Conservation (phyloP, 1,140 invertebrate species). For the Patella vulgata region DNA sequence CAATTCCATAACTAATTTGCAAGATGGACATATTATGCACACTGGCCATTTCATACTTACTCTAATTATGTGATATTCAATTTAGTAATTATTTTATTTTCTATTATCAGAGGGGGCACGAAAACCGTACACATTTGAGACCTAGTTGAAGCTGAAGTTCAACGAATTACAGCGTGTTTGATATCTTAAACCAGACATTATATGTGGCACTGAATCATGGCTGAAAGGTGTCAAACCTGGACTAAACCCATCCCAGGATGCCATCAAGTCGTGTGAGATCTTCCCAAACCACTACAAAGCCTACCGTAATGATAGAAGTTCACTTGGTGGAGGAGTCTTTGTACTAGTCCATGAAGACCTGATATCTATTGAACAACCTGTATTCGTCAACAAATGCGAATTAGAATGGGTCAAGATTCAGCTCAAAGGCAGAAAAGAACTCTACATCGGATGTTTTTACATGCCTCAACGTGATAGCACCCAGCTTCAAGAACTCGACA, state of each 20-base stretch:
- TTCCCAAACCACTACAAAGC: conserved; percentile 20
- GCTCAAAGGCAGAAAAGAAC: conserved; percentile 7
- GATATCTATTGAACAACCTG: conserved; percentile 12
- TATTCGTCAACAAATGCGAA: conserved; percentile 27
- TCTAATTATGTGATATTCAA: too few relatives aligned
- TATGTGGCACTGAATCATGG: conserved; percentile 38
- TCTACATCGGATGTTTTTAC: conserved; percentile 7
- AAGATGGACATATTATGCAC: too few relatives aligned
- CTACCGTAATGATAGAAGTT: conserved; percentile 24
- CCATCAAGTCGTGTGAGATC: conserved; percentile 29
- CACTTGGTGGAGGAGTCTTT: conserved; percentile 27
- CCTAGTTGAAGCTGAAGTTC: too few relatives aligned
- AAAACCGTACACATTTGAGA: too few relatives aligned
- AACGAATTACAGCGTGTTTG: too few relatives aligned
- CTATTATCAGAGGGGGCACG: too few relatives aligned
- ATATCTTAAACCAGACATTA: conserved; percentile 34
- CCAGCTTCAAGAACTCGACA: background rate
- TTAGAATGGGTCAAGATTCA: conserved; percentile 26
- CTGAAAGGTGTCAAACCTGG: conserved; percentile 28
- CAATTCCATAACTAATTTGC: too few relatives aligned
- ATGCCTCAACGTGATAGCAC: conserved; percentile 17
- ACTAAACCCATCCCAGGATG: conserved; percentile 3
- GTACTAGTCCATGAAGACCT: conserved; percentile 22
- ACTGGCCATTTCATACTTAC: too few relatives aligned
- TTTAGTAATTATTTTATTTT: too few relatives aligned